Evolutionary conservation across 1,140 invertebrate species (phyloP).

Genomic region (Drosophila ficusphila): DNA sequence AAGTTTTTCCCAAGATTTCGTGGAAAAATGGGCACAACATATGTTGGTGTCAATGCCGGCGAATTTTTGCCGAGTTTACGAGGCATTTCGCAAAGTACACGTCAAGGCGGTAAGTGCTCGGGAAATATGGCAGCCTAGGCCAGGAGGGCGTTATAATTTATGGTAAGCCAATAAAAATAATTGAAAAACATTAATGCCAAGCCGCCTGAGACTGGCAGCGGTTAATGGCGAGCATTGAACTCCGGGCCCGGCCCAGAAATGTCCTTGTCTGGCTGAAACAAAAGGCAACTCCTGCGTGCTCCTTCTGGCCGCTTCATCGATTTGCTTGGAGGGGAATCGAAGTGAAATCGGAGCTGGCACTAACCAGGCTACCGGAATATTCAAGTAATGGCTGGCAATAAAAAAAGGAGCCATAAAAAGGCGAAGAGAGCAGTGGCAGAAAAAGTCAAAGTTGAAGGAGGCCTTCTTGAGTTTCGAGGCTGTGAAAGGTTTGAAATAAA

Average conservation of each 20-base stretch:
- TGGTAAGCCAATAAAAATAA: conserved; percentile 79
- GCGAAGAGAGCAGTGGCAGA: conserved; percentile 28
- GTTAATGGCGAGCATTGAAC: conserved; percentile 45
- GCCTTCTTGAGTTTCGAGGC: conserved; percentile 15
- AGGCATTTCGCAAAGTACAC: conserved; percentile 36
- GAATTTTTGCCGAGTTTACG: conserved; percentile 25
- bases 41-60: conserved; percentile 25
- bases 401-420: conserved; percentile 53
- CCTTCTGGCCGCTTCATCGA: conserved; percentile 19
- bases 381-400: conserved; percentile 57
- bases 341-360: conserved; percentile 40
- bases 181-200: conserved; percentile 64
- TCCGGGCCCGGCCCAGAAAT: conserved; percentile 3
- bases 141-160: conserved; percentile 70
- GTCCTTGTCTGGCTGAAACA: conserved; percentile 43
- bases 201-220: conserved; percentile 30
- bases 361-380: conserved; percentile 43
- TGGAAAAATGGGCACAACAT: conserved; percentile 11
- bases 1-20: conserved; percentile 11
- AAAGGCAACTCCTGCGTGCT: conserved; percentile 8
- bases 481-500: conserved; percentile 63
- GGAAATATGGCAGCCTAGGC: conserved; percentile 54
- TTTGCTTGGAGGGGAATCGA: conserved; percentile 9
- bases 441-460: conserved; percentile 46
- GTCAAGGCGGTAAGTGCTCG: conserved; percentile 34